Evolutionary conservation across 2,113 vertebrate species (phyloP), one percentile per base, ranked within the genome.

Genomic region (Callionymus lyra): DNA sequence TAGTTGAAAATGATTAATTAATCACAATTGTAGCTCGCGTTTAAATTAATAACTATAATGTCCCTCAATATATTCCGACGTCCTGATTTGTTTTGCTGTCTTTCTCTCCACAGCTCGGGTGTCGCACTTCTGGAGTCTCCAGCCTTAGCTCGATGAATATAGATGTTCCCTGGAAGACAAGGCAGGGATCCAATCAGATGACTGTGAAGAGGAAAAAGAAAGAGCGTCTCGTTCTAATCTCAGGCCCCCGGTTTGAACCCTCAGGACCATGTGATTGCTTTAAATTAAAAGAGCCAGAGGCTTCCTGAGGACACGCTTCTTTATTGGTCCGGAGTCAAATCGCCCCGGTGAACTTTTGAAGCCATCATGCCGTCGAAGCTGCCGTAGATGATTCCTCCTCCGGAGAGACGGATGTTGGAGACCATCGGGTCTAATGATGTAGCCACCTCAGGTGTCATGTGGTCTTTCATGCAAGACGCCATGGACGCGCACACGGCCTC

Each of bases 401-500:
- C 45, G 32, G 56, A 50, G 33, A 58, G 54, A 57, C 47, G 13
- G 18, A 45, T 58, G 15, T 72, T 61, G 74, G 55, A 56, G 45
- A 62, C 48, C 18, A 34, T 34, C 47, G 34, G 41, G 50, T 72
- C 62, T 40, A 51, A 81, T 50, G 45, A 85, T 85, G 83, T 82
- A 85, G 79, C 53, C 19, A 49, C 34, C 33, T 53, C 42, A 38
- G 47, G 65, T 41, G 62, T 63, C 45, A 44, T 47, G 13, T 48
- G 12, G 47, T 66, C 58, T 21, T 54, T 57, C 50, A 73, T 14
- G 14, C 48, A 48, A 63, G 64, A 53, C 77, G 85, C 65, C 54
- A 90, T 93, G 90, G 93, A 91, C 80, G 68, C 57, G 48, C 75
- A 81, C 6, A 56, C 71, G 12, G 64, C 72, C 19, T 63, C 82